Evolutionary conservation across 2,113 vertebrate species (phyloP).

Genomic region (Hemicordylus capensis): DNA sequence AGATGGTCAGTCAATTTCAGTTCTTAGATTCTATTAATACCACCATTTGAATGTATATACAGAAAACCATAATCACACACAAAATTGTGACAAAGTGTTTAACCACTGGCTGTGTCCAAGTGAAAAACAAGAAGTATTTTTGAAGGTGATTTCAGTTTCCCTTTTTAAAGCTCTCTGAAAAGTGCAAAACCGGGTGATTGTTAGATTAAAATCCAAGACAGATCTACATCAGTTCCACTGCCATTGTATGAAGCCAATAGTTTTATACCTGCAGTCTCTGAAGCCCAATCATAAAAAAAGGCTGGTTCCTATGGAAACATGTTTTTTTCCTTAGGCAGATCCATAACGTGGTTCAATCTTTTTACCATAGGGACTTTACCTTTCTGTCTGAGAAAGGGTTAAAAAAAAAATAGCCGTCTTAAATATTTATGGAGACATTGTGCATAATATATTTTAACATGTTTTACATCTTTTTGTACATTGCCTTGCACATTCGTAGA

Average conservation of each 20-base stretch:
- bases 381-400: background rate
- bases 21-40: background rate
- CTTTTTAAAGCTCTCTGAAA: background rate
- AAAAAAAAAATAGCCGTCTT: background rate
- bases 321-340: conserved; percentile 14
- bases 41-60: background rate
- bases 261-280: background rate
- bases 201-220: background rate
- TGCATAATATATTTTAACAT: background rate
- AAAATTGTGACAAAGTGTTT: background rate
- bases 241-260: background rate
- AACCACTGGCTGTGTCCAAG: too few relatives aligned
- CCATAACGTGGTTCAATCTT: background rate
- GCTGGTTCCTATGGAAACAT: conserved; percentile 23
- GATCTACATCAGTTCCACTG: background rate
- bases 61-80: background rate
- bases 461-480: background rate
- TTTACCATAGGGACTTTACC: background rate
- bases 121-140: background rate
- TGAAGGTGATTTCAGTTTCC: background rate
- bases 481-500: background rate
- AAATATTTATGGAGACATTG: background rate
- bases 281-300: conserved; percentile 1
- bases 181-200: background rate
- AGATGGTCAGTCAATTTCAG: background rate